Evolutionary conservation across 2,113 vertebrate genomes (phyloP).

Genomic region (Athene cunicularia): DNA sequence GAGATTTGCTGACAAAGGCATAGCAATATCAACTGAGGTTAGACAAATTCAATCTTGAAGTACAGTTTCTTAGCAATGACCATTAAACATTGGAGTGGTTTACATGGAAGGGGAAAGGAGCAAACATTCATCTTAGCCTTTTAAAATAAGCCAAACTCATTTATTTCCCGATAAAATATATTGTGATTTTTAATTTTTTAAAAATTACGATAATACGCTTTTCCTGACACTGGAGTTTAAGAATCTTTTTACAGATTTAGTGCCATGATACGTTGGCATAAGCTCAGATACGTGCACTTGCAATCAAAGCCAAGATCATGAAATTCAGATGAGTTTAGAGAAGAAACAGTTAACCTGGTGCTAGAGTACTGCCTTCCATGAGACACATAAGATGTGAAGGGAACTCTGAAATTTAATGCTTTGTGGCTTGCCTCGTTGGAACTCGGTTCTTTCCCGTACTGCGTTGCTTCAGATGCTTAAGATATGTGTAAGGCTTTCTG

Average conservation of each 20-base stretch:
- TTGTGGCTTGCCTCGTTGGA: slow-evolving; percentile 40
- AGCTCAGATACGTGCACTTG: not conserved
- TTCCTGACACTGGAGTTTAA: not conserved
- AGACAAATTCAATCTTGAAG: slow-evolving; percentile 6
- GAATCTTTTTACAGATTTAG: not conserved
- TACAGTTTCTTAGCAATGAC: not conserved
- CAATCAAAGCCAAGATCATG: not conserved
- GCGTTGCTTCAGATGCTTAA: slow-evolving; percentile 35
- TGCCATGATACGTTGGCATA: not conserved
- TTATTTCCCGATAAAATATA: not conserved
- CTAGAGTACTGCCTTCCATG: not conserved
- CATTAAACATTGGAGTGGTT: not conserved
- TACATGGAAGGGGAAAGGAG: not conserved
- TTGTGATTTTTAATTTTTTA: not conserved
- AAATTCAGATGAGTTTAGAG: not conserved
- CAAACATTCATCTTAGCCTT: not conserved
- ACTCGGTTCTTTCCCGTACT: slow-evolving; percentile 13
- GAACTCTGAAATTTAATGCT: slow-evolving; percentile 32
- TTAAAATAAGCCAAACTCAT: not conserved
- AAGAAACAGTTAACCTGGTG: slow-evolving; percentile 20
- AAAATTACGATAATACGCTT: not conserved
- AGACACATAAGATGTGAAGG: not conserved
- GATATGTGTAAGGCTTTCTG: slow-evolving; percentile 17
- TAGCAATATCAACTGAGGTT: slow-evolving; percentile 14
- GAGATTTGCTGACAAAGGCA: slow-evolving; percentile 52